A percentile compares a stretch with the other conserved stretches of the same genome.
These are phyloP conservation scores for Drosophila ohnishii DNA, from an alignment of 1,140 invertebrate species.

Conservation along the genomic window DNA sequence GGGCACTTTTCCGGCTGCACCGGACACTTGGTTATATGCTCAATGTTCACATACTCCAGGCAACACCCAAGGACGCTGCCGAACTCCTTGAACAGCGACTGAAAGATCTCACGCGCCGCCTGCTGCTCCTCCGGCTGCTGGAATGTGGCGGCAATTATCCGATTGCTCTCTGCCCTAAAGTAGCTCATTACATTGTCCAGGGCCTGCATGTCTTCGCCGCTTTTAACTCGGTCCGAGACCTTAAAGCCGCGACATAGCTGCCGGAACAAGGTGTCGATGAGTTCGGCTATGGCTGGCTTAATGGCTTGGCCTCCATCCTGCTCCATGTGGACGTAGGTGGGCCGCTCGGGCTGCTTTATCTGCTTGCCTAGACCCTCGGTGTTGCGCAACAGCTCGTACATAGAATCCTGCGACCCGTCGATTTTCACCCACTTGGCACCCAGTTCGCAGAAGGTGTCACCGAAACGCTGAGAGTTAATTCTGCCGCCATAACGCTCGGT, in stretches of 20 bases:
- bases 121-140: slow-evolving; percentile 52
- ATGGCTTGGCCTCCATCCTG: slow-evolving; percentile 21
- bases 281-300: slow-evolving; percentile 53
- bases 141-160: slow-evolving; percentile 41
- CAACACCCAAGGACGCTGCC: slow-evolving; percentile 73
- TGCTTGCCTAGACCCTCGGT: slow-evolving; percentile 61
- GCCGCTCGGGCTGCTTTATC: slow-evolving; percentile 47
- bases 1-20: slow-evolving; percentile 45
- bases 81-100: slow-evolving; percentile 76
- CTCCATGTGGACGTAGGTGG: slow-evolving; percentile 44
- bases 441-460: slow-evolving; percentile 89
- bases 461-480: slow-evolving; percentile 89
- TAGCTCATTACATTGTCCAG: slow-evolving; percentile 76
- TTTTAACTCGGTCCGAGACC: slow-evolving; percentile 55
- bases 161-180: slow-evolving; percentile 69
- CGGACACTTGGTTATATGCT: slow-evolving; percentile 67
- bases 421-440: slow-evolving; percentile 84
- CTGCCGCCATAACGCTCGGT: slow-evolving; percentile 90
- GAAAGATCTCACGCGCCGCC: slow-evolving; percentile 69
- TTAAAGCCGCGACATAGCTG: slow-evolving; percentile 69
- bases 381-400: slow-evolving; percentile 70
- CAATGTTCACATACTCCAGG: slow-evolving; percentile 75
- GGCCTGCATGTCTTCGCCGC: slow-evolving; percentile 56
- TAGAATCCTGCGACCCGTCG: slow-evolving; percentile 68
- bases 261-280: slow-evolving; percentile 67